These are phyloP conservation scores for Baryphthengus martii DNA, from an alignment of 2,113 vertebrate genomes.

Conservation along the genomic window DNA sequence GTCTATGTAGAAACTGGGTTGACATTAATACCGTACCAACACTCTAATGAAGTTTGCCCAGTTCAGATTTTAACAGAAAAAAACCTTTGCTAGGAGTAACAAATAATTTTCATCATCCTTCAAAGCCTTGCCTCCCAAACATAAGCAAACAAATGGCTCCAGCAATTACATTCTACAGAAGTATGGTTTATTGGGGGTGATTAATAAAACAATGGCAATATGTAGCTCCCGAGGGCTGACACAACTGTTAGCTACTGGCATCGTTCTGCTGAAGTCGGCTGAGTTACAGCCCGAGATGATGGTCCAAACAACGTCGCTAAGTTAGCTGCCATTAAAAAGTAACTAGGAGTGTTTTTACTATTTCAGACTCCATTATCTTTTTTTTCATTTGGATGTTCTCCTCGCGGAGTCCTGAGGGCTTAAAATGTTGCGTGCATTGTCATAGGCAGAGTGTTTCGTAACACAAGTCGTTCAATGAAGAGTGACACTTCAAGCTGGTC, in stretches of 20 bases:
- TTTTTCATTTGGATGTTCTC: background rate
- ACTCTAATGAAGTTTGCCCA: background rate
- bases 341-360: background rate
- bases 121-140: background rate
- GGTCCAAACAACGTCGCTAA: background rate
- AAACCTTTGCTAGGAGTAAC: background rate
- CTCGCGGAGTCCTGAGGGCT: background rate
- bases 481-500: background rate
- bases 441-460: rapidly evolving
- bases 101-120: background rate
- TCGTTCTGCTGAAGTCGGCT: background rate
- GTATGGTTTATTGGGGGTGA: background rate
- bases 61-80: background rate
- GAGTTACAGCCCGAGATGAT: background rate
- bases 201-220: background rate
- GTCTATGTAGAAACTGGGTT: background rate
- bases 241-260: background rate
- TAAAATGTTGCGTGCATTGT: background rate
- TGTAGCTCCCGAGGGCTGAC: conserved; percentile 7
- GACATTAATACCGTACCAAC: background rate
- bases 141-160: background rate
- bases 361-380: background rate
- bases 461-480: background rate
- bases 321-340: background rate
- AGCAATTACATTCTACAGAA: background rate